Conservation (phyloP, 2,113 vertebrate genomes). For the Barnardius zonarius region DNA sequence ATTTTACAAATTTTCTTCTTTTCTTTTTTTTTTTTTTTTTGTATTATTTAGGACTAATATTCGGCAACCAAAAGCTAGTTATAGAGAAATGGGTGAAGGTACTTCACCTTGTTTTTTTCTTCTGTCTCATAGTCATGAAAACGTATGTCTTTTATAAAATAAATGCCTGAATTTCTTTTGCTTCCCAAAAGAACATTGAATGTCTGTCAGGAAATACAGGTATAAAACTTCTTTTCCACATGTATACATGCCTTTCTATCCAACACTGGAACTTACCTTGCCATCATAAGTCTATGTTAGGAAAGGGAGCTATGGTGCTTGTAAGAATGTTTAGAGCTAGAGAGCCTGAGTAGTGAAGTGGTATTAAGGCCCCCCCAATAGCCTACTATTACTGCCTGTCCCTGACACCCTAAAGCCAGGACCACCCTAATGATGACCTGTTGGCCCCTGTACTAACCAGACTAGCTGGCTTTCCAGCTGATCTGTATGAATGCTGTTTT, state of each 20-base stretch:
- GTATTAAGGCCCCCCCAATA: neutral
- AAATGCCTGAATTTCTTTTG: neutral
- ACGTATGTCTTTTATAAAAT: neutral
- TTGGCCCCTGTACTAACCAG: neutral
- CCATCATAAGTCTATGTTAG: neutral
- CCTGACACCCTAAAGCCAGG: neutral
- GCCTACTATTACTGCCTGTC: neutral
- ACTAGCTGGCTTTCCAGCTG: neutral
- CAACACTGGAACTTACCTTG: neutral
- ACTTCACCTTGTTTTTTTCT: neutral
- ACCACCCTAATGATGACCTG: neutral
- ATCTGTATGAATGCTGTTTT: neutral
- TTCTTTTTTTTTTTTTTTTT: neutral
- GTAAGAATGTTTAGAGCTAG: neutral
- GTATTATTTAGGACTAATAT: neutral
- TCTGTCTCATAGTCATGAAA: neutral
- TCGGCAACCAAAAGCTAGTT: neutral
- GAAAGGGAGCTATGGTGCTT: neutral
- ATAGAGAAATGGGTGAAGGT: neutral
- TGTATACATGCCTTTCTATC: neutral
- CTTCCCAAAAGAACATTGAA: neutral
- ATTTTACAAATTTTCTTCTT: neutral
- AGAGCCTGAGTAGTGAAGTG: neutral
- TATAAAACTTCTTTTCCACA: neutral
- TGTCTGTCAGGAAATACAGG: neutral